Evolutionary conservation across 2,113 vertebrate genomes (phyloP).

Genomic region (Peucedramus taeniatus): DNA sequence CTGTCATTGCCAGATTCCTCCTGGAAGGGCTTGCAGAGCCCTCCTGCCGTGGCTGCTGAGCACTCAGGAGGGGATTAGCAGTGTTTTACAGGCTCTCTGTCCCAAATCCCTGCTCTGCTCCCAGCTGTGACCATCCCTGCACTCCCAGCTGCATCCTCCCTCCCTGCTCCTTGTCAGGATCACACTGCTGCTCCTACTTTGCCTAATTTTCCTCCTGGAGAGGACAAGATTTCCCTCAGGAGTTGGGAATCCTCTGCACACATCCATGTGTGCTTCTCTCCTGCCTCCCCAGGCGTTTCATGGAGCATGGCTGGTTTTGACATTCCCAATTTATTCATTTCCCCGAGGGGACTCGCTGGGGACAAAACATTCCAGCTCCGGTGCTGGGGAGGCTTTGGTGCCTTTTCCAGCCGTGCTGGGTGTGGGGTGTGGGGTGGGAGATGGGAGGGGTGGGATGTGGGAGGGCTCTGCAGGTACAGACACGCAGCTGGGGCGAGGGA

Average conservation of each 20-base stretch:
- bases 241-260: accelerated
- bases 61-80: accelerated
- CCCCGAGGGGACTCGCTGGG: neutral
- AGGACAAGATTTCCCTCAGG: accelerated
- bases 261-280: accelerated
- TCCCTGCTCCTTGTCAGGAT: neutral
- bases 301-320: accelerated
- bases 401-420: accelerated
- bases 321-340: neutral
- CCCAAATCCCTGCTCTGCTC: neutral
- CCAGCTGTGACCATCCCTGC: accelerated
- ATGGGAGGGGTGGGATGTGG: neutral
- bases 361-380: neutral
- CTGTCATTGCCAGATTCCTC: neutral
- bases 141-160: neutral
- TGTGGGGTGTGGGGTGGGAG: neutral
- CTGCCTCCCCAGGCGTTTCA: neutral
- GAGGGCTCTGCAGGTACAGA: slow-evolving; percentile 75
- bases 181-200: accelerated
- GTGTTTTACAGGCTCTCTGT: neutral
- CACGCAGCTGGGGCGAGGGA: slow-evolving; percentile 68
- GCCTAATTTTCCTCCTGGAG: accelerated
- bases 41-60: neutral
- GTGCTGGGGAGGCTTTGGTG: neutral
- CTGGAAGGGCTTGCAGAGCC: neutral